Percentiles rank a stretch among this genome's conserved stretches.
These are phyloP conservation scores for Oxytorus armatus DNA, from an alignment of 2,888 invertebrate genomes.

Conservation along the genomic window DNA sequence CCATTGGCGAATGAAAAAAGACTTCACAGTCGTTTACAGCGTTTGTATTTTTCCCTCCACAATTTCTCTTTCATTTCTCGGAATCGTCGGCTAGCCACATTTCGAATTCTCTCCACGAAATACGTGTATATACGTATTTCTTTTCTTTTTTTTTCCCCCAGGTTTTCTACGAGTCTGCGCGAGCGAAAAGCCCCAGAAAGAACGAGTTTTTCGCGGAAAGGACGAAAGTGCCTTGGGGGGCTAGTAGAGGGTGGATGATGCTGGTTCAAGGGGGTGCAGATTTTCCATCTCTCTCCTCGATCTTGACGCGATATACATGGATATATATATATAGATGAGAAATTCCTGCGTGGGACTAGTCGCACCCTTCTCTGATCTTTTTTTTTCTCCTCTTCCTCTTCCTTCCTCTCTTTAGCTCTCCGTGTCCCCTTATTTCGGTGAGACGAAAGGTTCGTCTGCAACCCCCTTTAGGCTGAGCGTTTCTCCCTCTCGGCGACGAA, in stretches of 20 bases:
- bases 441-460: constrained; percentile 51
- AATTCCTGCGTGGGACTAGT: constrained; percentile 75
- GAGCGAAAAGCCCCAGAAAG: constrained; percentile 46
- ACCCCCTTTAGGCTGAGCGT: constrained; percentile 59
- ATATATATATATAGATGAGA: constrained; percentile 56
- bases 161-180: neutral
- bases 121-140: neutral
- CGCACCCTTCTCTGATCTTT: constrained; percentile 67
- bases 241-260: constrained; percentile 46
- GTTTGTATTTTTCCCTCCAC: constrained; percentile 8
- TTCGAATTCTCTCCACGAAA: neutral
- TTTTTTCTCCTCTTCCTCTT: constrained; percentile 26
- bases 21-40: neutral
- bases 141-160: neutral
- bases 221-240: constrained; percentile 60
- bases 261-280: constrained; percentile 57
- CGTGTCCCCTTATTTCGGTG: constrained; percentile 65
- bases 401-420: constrained; percentile 46
- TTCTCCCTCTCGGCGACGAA: constrained; percentile 48
- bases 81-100: constrained; percentile 27
- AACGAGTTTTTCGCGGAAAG: constrained; percentile 47
- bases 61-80: constrained; percentile 47
- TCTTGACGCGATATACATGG: neutral
- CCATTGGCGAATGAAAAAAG: too few relatives aligned
- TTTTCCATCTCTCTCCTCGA: constrained; percentile 48